Base-by-base conservation (phyloP, 2,113 vertebrate genomes). In the Pelecanus crispus region DNA sequence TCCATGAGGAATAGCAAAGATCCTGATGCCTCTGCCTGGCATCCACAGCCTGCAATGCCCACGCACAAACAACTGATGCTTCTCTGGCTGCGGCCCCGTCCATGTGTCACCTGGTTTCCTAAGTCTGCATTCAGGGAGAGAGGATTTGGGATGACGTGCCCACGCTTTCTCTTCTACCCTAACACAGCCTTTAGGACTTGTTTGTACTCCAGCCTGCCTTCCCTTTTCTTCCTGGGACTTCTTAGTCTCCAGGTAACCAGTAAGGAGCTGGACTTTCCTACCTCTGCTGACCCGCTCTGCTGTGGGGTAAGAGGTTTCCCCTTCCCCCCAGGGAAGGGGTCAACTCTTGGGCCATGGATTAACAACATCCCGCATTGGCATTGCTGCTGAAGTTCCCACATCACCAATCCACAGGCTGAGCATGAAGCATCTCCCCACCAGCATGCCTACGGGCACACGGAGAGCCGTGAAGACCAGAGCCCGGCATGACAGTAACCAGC, bases 21-120 rank as follows among this genome's bases (percentile, higher is more conserved):
- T 72, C 47, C 26, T 42, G 45, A 25, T 38, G 28, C 22, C 65
- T 31, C 20, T 44, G 42, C 36, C 71, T 67, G 59, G 40, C 77
- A 72, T 32, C 9, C 31, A 19, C 52, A 78, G 52, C n/a, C 77
- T 78, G 70, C 38, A 53, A 19, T 53, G 28, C 26, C 52, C 32
- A 38, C 1, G 0, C 68, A 66, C 58, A 53, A 55, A 67, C 4
- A 72, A 16, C 63, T 59, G 45, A 65, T 49, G 38, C 8, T 61
- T 49, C 38, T 65, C 38, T 13, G 7, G 6, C 36, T 58, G 49
- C 2, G 1, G 36, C 17, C 18, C 62, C 2, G 0, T n/a, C 29
- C 50, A 3, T 3, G 29, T 38, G 15, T 44, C 49, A 45, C 42
- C 24, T 4, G 1, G 31, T 53, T 81, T 90, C 56, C 92, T 71